Evolutionary conservation across 2,113 vertebrate genomes (phyloP), one percentile per base, ranked within the genome.

Genomic region (Rhineura floridana): DNA sequence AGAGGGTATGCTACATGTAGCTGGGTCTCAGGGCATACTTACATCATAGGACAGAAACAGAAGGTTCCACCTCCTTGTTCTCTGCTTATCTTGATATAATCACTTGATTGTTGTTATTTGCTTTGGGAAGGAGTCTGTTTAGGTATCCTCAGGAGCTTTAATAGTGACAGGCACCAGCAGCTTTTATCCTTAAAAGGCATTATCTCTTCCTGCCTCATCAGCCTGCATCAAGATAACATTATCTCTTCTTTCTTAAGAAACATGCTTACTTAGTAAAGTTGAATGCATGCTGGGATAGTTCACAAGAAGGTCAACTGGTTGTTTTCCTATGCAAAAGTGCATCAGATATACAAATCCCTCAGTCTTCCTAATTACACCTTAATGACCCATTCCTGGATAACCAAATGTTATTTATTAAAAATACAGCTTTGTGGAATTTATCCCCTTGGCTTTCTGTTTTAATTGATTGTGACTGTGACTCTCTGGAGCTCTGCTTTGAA

Each of bases 121-220:
- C 63, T 83, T 62, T n/a, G 52, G 72, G 63, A 69, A 81, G 73
- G 83, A 42, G 21, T 0, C 55, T 83, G 19, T 0, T 72, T 83
- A 6, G 59, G 30, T 17, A 85, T 85, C 36, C 15, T 80, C 78
- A 75, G 89, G 46, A 86, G 44, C 12, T 36, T 88, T 65, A 85
- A 69, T 0, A 0, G 44, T 33, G 69, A 39, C 46, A 39, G 48
- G 83, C 84, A 88, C 36, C 0, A 89, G 79, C 81, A 88, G 50
- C 88, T 85, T n/a, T n/a, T 69, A 59, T 78, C 80, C 73, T 36
- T 73, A 85, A 86, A 93, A 46, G 13, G 78, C 87, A 88, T 73
- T 70, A 85, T 62, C 52, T 87, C 84, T 70, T 85, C 46, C 30
- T 89, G 48, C 65, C 70, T 90, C 73, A 89, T 89, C 85, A 84